Conservation (phyloP, 1,140 invertebrate species). For the Drosophila takahashii region DNA sequence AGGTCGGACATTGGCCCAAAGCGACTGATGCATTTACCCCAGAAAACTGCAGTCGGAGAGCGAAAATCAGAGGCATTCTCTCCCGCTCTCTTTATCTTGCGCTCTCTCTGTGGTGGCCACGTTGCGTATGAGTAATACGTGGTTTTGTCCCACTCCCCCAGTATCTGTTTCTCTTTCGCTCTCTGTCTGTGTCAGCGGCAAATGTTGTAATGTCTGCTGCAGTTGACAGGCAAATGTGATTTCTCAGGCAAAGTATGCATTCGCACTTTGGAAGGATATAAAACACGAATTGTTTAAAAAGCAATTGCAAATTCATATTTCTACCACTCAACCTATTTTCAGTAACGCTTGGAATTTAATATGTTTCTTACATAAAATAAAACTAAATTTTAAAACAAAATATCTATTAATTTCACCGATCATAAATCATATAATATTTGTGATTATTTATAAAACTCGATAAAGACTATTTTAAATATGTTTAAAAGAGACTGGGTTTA, state of each 20-base stretch:
- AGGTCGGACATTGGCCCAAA: conserved; percentile 69
- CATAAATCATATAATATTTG: no score
- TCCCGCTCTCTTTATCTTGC: background rate
- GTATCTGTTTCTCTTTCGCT: background rate
- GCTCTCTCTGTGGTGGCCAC: conserved; percentile 19
- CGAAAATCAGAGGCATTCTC: conserved; percentile 3
- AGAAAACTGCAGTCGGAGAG: conserved; percentile 36
- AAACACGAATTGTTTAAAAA: background rate
- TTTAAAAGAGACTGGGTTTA: no score
- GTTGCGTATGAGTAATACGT: conserved; percentile 53
- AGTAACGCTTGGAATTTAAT: no score
- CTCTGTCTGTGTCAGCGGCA: conserved; percentile 17
- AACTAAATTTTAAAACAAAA: no score
- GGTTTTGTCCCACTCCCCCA: conserved; percentile 7
- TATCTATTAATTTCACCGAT: no score
- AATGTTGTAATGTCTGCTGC: conserved; percentile 36
- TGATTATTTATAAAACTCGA: no score
- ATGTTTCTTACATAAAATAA: no score
- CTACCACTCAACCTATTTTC: no score
- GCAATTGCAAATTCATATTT: background rate
- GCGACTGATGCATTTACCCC: conserved; percentile 55
- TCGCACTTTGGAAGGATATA: conserved; percentile 7
- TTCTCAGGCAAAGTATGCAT: conserved; percentile 9
- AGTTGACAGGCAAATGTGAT: conserved; percentile 42
- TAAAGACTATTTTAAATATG: no score